phyloP scores from a whole-genome alignment of 2,888 invertebrate species.

The Sphaerophoria taeniata region DNA sequence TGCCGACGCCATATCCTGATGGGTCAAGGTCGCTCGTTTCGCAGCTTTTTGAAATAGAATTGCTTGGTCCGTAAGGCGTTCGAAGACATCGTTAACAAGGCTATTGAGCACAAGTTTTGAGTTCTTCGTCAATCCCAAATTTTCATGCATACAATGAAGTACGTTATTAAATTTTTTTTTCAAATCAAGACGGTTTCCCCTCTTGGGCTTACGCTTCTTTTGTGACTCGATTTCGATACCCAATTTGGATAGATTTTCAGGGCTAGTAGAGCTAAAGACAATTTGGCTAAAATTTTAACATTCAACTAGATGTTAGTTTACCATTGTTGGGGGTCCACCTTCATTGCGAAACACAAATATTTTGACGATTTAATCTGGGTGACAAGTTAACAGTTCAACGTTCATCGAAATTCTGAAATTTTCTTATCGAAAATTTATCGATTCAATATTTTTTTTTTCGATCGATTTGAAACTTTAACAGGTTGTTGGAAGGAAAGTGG shows the following conservation, averaged over 20 bases:
- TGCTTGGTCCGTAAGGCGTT: slow-evolving; percentile 20
- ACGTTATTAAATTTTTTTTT: slow-evolving; percentile 6
- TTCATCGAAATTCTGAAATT: neutral
- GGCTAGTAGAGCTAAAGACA: neutral
- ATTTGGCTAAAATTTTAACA: neutral
- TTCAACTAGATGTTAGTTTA: neutral
- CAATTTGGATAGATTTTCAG: neutral
- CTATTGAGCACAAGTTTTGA: slow-evolving; percentile 22
- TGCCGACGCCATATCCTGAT: slow-evolving; percentile 42
- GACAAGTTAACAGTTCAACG: too few relatives aligned
- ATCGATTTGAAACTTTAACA: slow-evolving; percentile 73
- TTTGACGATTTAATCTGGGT: neutral
- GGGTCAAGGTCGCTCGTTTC: slow-evolving; percentile 15
- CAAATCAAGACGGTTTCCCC: neutral
- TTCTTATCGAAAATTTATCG: neutral
- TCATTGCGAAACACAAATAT: neutral
- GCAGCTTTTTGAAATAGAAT: slow-evolving; percentile 18
- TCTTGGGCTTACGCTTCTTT: neutral
- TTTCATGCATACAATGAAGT: neutral
- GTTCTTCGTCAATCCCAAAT: slow-evolving; percentile 6
- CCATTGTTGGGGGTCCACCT: neutral
- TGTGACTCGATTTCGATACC: neutral
- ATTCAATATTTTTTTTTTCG: neutral
- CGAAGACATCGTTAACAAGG: slow-evolving; percentile 36
- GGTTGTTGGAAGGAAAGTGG: slow-evolving; percentile 85